A percentile compares a stretch with the other conserved stretches of the same genome.
These are phyloP conservation scores for Agriopis marginaria DNA, from an alignment of 2,888 invertebrate species.

Conservation along the genomic window DNA sequence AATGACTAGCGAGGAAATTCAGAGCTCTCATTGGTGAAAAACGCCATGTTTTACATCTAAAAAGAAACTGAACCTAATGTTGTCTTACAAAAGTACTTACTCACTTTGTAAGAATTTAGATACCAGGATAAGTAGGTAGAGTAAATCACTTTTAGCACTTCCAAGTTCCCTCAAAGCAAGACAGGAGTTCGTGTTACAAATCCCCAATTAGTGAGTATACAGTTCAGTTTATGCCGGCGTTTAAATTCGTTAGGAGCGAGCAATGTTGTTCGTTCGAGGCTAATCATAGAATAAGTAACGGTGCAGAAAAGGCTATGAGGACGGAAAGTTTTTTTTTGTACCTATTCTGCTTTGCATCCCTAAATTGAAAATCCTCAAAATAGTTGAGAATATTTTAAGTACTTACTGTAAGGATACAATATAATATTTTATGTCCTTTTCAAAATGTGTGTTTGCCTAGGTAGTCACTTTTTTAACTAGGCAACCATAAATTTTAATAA, in stretches of 20 bases:
- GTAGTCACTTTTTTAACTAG: no score
- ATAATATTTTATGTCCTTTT: no score
- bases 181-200: constrained; percentile 77
- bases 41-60: background rate
- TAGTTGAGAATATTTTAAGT: no score
- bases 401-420: no score
- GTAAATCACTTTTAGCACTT: constrained; percentile 37
- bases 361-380: no score
- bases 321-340: no score
- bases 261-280: constrained; percentile 70
- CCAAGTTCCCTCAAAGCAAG: constrained; percentile 58
- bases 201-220: constrained; percentile 78
- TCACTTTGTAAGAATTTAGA: background rate
- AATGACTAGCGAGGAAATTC: no score
- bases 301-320: constrained; percentile 5
- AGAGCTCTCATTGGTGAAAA: no score
- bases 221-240: constrained; percentile 84
- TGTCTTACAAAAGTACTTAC: background rate
- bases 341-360: no score
- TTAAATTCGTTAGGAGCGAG: constrained; percentile 82
- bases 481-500: no score
- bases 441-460: no score
- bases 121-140: constrained; percentile 3
- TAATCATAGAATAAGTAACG: constrained; percentile 56
- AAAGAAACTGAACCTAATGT: background rate